Conservation (phyloP, 2,888 invertebrate species). For the Drosophila rellima region DNA sequence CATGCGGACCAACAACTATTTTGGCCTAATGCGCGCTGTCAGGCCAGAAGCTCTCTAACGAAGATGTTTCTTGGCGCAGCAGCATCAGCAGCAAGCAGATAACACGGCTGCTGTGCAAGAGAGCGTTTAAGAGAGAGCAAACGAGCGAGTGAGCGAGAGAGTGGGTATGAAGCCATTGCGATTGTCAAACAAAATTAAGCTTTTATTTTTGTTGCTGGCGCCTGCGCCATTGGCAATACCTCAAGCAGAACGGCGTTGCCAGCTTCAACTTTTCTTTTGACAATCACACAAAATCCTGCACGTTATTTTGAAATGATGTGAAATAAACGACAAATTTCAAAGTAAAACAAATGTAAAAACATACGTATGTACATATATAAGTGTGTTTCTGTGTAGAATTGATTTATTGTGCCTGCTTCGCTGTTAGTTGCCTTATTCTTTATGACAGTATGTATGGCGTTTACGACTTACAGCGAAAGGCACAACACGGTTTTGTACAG, state of each 20-base stretch:
- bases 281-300: slow-evolving; percentile 34
- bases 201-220: slow-evolving; percentile 68
- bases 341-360: not conserved
- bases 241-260: slow-evolving; percentile 25
- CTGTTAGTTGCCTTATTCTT: not conserved
- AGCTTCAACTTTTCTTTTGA: slow-evolving; percentile 10
- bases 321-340: not conserved
- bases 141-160: slow-evolving; percentile 15
- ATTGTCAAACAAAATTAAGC: slow-evolving; percentile 54
- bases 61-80: slow-evolving; percentile 55
- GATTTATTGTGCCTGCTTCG: not conserved
- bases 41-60: slow-evolving; percentile 73
- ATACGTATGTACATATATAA: not conserved
- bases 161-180: slow-evolving; percentile 14
- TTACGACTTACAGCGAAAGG: slow-evolving; percentile 67
- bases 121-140: slow-evolving; percentile 34
- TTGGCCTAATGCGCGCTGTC: slow-evolving; percentile 77
- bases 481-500: slow-evolving; percentile 24
- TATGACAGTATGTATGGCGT: slow-evolving; percentile 25
- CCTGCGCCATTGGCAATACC: slow-evolving; percentile 53
- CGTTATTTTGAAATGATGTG: slow-evolving; percentile 25
- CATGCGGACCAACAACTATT: slow-evolving; percentile 85
- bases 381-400: not conserved
- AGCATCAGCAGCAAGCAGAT: slow-evolving; percentile 39
- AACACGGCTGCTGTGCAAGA: slow-evolving; percentile 53